Conservation (phyloP, 2,888 invertebrate species). For the Amphipyra tragopoginis region DNA sequence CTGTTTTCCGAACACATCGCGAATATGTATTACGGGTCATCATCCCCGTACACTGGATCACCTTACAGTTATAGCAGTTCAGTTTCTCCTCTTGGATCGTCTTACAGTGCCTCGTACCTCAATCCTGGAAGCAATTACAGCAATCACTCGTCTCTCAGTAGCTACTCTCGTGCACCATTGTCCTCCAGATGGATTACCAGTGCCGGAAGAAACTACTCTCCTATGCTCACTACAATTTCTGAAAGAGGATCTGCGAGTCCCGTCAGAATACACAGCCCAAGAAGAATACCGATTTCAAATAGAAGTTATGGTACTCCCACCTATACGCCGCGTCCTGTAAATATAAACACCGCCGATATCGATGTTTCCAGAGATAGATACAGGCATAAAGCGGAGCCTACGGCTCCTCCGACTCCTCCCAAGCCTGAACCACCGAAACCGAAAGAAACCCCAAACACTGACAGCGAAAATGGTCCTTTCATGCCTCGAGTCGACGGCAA, state of each 20-base stretch:
- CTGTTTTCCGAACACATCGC: conserved; percentile 92
- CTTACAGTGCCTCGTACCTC: conserved; percentile 87
- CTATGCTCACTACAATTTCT: conserved; percentile 93
- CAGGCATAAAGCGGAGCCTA: conserved; percentile 71
- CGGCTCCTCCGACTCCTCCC: conserved; percentile 46
- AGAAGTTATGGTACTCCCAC: conserved; percentile 81
- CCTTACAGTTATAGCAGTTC: conserved; percentile 85
- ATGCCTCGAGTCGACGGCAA: conserved; percentile 86
- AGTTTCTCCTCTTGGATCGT: conserved; percentile 75
- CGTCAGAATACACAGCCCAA: conserved; percentile 81
- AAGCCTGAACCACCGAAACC: conserved; percentile 61
- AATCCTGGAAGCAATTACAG: conserved; percentile 85
- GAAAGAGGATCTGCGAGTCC: conserved; percentile 79
- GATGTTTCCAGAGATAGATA: conserved; percentile 94
- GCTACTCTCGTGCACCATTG: conserved; percentile 88
- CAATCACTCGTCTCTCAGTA: conserved; percentile 86
- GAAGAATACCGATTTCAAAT: conserved; percentile 87
- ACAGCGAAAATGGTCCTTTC: conserved; percentile 79
- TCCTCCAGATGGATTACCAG: conserved; percentile 80
- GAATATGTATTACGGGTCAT: conserved; percentile 89
- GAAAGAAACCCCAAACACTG: conserved; percentile 67
- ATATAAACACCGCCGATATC: conserved; percentile 95
- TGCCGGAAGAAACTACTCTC: conserved; percentile 91
- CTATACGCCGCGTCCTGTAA: conserved; percentile 91
- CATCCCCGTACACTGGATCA: conserved; percentile 85